These are phyloP conservation scores for Sphaerophoria rueppellii DNA, from an alignment of 2,888 invertebrate genomes.

Conservation along the genomic window DNA sequence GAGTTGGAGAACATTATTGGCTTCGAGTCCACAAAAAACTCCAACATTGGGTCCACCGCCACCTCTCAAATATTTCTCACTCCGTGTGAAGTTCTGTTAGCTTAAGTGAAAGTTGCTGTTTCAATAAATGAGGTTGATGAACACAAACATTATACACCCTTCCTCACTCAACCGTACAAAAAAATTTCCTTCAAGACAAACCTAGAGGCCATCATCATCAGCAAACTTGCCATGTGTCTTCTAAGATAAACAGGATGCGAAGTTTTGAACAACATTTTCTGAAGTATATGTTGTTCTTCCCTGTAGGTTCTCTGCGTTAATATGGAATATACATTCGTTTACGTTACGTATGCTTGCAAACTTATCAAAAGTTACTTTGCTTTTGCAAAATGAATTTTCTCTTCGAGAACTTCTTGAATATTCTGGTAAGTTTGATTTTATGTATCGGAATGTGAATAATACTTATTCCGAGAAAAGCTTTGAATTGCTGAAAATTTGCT, in stretches of 20 bases:
- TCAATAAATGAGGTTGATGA: slow-evolving; percentile 56
- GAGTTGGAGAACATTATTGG: not conserved
- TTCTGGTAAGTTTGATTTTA: not conserved
- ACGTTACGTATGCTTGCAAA: not conserved
- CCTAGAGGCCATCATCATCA: slow-evolving; percentile 5
- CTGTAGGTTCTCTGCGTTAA: not conserved
- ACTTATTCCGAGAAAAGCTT: no score
- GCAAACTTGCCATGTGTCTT: not conserved
- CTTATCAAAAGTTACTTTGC: slow-evolving; percentile 24
- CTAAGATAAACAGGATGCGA: not conserved
- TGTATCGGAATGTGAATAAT: not conserved
- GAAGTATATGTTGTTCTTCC: slow-evolving; percentile 9
- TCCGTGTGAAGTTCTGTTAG: slow-evolving; percentile 58
- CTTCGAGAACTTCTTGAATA: slow-evolving; percentile 5
- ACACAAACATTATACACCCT: not conserved
- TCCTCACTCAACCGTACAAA: not conserved
- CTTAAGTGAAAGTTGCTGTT: slow-evolving; percentile 61
- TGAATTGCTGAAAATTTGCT: no score
- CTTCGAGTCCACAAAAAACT: slow-evolving; percentile 34
- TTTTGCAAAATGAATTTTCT: slow-evolving; percentile 8
- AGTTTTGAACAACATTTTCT: slow-evolving; percentile 22
- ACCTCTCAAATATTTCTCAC: slow-evolving; percentile 55
- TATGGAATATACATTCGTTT: not conserved
- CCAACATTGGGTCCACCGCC: slow-evolving; percentile 41
- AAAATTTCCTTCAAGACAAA: not conserved